phyloP scores from a whole-genome alignment of 2,797 vertebrate genomes.

The Chloroceryle inda region DNA sequence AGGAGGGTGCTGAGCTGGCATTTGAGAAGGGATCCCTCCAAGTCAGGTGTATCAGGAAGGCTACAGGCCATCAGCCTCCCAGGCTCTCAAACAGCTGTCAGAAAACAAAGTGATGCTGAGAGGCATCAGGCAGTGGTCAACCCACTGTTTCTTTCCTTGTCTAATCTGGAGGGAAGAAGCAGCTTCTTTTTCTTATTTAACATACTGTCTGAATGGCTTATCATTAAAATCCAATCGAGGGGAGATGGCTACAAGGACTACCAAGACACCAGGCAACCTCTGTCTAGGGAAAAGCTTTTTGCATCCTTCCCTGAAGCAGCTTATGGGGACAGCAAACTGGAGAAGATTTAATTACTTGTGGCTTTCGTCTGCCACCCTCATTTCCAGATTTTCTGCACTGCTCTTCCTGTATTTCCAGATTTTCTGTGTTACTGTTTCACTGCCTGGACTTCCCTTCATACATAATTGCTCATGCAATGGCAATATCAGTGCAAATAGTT shows the following conservation, averaged over 20 bases:
- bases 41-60: background rate
- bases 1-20: background rate
- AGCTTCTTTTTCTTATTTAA: background rate
- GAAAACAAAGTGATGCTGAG: background rate
- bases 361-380: accelerated
- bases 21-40: background rate
- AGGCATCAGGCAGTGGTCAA: background rate
- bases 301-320: background rate
- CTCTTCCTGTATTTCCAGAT: background rate
- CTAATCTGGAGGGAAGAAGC: background rate
- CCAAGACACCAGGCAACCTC: background rate
- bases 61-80: background rate
- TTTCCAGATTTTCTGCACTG: background rate
- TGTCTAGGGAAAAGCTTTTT: background rate
- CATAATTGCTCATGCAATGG: background rate
- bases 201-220: background rate
- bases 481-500: background rate
- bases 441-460: background rate
- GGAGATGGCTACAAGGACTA: background rate
- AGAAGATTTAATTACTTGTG: background rate
- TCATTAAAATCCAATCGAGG: background rate
- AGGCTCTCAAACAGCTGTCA: background rate
- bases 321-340: background rate
- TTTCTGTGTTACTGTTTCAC: background rate
- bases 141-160: background rate